Percentiles rank a stretch among this genome's conserved stretches.
These are phyloP conservation scores for Peucedramus taeniatus DNA, from an alignment of 2,113 vertebrate genomes.

Conservation along the genomic window DNA sequence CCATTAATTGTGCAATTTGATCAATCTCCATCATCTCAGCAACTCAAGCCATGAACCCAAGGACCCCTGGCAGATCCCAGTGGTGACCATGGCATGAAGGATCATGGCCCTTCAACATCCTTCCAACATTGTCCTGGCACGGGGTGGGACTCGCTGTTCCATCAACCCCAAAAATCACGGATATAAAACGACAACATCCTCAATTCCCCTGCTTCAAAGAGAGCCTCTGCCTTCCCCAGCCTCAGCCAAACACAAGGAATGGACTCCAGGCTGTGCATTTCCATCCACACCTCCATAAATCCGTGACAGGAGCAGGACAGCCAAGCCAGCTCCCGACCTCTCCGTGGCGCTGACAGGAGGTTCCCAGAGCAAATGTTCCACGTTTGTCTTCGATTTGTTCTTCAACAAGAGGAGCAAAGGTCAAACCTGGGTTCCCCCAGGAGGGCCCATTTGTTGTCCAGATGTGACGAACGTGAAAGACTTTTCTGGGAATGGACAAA, in stretches of 20 bases:
- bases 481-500: constrained; percentile 4
- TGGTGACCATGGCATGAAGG: rapidly evolving
- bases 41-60: background rate
- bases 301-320: background rate
- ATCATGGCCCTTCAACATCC: background rate
- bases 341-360: background rate
- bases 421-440: background rate
- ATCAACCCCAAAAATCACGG: background rate
- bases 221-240: background rate
- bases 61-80: background rate
- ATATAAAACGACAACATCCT: rapidly evolving
- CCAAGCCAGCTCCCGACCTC: background rate
- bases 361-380: background rate
- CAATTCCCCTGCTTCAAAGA: background rate
- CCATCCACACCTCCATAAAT: rapidly evolving
- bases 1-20: background rate
- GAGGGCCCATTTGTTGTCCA: constrained; percentile 60
- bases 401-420: background rate
- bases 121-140: background rate
- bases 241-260: background rate
- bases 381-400: background rate
- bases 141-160: background rate
- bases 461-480: background rate
- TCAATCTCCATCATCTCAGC: background rate
- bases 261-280: background rate